Base-by-base conservation (phyloP, 2,113 vertebrate species). In the Patagioenas fasciata region DNA sequence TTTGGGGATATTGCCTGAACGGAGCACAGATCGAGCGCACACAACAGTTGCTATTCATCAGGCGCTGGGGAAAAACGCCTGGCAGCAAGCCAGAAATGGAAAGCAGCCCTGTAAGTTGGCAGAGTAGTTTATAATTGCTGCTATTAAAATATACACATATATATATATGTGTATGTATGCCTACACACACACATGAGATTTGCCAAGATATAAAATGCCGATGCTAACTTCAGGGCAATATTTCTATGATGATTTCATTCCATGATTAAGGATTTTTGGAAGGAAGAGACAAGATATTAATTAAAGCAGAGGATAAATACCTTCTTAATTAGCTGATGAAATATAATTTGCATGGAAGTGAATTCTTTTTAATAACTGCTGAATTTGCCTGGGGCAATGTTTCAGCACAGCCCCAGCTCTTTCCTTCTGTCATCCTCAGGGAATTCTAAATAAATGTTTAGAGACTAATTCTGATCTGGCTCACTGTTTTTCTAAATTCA, bases 41-140 rank as follows among this genome's bases (percentile, higher is more conserved):
- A 98, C 82, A 98, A 96, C 93, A 97, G 91, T 97, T 97, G 92
- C 97, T 97, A 98, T 98, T 98, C 98, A 98, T 98, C 96, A 97
- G 93, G 91, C 70, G 9, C 86, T 31, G 72, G 91, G 84, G 78
- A 42, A 75, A 62, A 85, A 91, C 84, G 48, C 44, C 71, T 98
- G 98, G 97, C 97, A 87, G 86, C 61, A 28, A 85, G 96, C 97
- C 98, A 98, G 96, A 97, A 97, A 98, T 97, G 97, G 97, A 98
- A 98, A 98, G 94, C 92, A 98, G 96, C 93, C 95, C 95, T 97
- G 92, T 96, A 98, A 97, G 95, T 86, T 98, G 98, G 98, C 98
- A 98, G 96, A 97, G 97, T 95, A 95, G 93, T 98, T 98, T 96
- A 96, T 98, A 98, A 98, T 98, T 98, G 97, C 96, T 92, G 95